Conservation (phyloP, 2,797 vertebrate species). For the Gambusia yucatana region DNA sequence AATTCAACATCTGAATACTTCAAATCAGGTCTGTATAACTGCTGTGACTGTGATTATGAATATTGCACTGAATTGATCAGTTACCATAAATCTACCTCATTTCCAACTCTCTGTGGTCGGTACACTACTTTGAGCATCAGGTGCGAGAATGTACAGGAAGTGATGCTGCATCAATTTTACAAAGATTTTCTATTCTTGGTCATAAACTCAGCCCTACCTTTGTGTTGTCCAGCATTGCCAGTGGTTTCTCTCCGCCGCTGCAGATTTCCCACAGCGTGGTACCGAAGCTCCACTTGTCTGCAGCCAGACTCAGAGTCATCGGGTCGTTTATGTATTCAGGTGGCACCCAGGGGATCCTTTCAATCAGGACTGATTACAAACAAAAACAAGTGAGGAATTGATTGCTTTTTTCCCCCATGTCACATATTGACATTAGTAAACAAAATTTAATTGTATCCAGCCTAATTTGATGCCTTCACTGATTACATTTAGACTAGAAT, state of each 20-base stretch:
- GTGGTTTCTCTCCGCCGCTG: constrained; percentile 93
- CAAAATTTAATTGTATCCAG: not conserved
- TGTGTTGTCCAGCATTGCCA: constrained; percentile 87
- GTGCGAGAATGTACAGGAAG: not conserved
- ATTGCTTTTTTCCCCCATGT: not conserved
- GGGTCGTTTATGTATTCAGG: constrained; percentile 92
- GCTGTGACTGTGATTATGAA: not conserved
- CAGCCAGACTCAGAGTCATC: constrained; percentile 85
- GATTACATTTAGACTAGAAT: not conserved
- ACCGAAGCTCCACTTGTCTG: constrained; percentile 97
- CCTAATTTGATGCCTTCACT: not conserved
- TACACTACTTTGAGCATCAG: not conserved
- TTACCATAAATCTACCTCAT: not conserved
- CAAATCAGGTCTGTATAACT: not conserved
- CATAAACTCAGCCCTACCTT: constrained; percentile 72
- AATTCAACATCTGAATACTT: not conserved
- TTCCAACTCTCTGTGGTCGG: not conserved
- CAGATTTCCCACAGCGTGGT: constrained; percentile 98
- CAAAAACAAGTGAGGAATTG: constrained; percentile 12
- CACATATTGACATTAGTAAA: not conserved
- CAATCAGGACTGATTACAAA: constrained; percentile 86
- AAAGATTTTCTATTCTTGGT: not conserved
- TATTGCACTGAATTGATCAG: not conserved
- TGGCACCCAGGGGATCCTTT: constrained; percentile 96
- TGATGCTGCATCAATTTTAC: not conserved